phyloP scores from a whole-genome alignment of 2,888 invertebrate genomes.

The Marronus borbonicus region DNA sequence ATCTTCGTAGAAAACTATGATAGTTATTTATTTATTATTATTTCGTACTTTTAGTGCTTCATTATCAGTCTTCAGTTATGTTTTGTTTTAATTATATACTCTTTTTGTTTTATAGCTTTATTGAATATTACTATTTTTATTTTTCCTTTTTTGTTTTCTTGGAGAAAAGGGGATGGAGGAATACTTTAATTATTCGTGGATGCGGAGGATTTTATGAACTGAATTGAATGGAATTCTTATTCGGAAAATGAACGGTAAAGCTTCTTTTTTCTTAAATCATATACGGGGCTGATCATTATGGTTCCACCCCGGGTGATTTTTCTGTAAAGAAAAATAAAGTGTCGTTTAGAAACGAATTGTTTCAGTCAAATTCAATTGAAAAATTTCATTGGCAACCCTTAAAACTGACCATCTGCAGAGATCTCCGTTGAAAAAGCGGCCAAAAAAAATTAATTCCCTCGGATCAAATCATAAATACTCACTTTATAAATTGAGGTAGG shows the following conservation, averaged over 20 bases:
- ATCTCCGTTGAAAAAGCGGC: no score
- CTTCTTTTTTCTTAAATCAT: conserved; percentile 92
- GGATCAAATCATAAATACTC: conserved; percentile 70
- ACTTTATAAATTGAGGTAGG: conserved; percentile 93
- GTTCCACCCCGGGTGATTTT: conserved; percentile 89
- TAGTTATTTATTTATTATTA: conserved; percentile 6
- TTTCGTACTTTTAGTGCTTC: conserved; percentile 32
- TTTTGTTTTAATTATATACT: background rate
- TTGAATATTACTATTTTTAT: background rate
- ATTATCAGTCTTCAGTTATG: conserved; percentile 46
- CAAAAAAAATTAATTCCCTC: no score
- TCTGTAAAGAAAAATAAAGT: conserved; percentile 73
- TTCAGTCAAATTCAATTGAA: no score
- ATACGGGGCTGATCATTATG: conserved; percentile 90
- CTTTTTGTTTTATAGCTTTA: conserved; percentile 2
- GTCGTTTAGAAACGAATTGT: background rate
- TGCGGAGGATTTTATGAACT: no score
- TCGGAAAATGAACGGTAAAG: conserved; percentile 76
- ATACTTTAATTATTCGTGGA: no score
- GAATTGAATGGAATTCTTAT: conserved; percentile 37
- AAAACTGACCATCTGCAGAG: no score
- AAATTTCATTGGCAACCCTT: background rate
- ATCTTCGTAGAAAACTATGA: background rate
- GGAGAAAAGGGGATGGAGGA: no score
- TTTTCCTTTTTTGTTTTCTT: background rate